phyloP scores from a whole-genome alignment of 1,140 invertebrate species.

The Drosophila nigromelanica region DNA sequence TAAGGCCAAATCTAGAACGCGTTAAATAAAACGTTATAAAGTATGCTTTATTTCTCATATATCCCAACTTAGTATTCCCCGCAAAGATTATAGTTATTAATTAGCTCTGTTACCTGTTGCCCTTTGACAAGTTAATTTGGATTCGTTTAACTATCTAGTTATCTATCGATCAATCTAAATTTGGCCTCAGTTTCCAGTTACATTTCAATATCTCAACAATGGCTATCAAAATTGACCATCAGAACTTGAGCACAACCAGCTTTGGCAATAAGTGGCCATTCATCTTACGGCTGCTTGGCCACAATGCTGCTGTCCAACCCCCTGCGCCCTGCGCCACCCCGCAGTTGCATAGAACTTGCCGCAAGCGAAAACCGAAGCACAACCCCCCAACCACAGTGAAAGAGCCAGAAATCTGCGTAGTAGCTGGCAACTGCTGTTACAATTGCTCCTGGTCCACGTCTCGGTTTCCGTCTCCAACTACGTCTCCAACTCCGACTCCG shows the following conservation, averaged over 20 bases:
- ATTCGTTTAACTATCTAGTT: not conserved
- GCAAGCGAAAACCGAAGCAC: slow-evolving; percentile 52
- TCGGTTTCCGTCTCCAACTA: slow-evolving; percentile 34
- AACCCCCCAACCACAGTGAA: slow-evolving; percentile 51
- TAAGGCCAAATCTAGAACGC: too few species aligned
- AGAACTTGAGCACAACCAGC: slow-evolving; percentile 58
- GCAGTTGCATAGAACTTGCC: slow-evolving; percentile 49
- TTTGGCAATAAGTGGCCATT: slow-evolving; percentile 75
- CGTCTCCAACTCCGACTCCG: not conserved
- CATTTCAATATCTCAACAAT: slow-evolving; percentile 59
- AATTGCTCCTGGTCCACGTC: slow-evolving; percentile 8
- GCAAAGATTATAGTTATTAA: not conserved
- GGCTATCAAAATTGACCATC: slow-evolving; percentile 49
- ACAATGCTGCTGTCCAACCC: slow-evolving; percentile 37
- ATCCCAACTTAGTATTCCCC: too few species aligned
- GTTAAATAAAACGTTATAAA: too few species aligned
- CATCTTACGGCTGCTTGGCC: slow-evolving; percentile 53
- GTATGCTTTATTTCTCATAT: too few species aligned
- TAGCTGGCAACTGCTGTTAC: slow-evolving; percentile 38
- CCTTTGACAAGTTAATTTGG: not conserved
- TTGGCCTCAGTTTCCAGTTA: slow-evolving; percentile 45
- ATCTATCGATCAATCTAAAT: slow-evolving; percentile 42
- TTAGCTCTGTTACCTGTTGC: not conserved
- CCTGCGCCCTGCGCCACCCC: not conserved
- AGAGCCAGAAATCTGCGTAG: slow-evolving; percentile 22